Conservation (phyloP, 2,113 vertebrate genomes). For the Felis chaus region DNA sequence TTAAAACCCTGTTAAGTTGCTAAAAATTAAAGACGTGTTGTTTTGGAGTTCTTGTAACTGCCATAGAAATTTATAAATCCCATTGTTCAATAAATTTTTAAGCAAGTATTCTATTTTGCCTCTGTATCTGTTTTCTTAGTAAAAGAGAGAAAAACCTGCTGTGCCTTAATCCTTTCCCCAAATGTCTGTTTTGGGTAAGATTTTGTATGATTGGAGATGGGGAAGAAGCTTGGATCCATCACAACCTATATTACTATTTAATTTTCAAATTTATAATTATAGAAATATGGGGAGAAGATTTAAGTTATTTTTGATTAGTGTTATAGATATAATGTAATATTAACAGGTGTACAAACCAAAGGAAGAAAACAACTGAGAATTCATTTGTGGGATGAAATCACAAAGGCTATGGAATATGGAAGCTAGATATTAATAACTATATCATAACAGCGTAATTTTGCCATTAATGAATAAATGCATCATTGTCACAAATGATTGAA, state of each 20-base stretch:
- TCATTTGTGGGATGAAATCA: constrained; percentile 31
- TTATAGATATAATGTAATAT: not conserved
- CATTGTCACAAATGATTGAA: constrained; percentile 3
- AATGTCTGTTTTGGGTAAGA: not conserved
- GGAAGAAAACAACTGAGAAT: constrained; percentile 29
- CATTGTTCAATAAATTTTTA: not conserved
- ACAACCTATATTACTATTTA: not conserved
- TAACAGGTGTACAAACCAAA: not conserved
- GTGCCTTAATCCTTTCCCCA: not conserved
- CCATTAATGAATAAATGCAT: not conserved
- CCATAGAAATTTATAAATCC: constrained; percentile 5
- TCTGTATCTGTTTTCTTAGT: not conserved
- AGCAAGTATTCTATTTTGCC: not conserved
- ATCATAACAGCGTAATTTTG: not conserved
- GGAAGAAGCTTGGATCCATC: not conserved
- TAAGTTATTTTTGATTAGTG: constrained; percentile 27
- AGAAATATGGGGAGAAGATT: not conserved
- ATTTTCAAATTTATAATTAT: constrained; percentile 25
- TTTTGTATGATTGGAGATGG: not conserved
- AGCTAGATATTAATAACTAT: not conserved
- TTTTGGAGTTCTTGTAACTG: constrained; percentile 1
- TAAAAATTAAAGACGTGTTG: not conserved
- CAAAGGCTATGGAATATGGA: not conserved
- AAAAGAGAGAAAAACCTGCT: constrained; percentile 32
- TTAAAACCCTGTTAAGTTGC: not conserved